Evolutionary conservation across 2,888 invertebrate genomes (phyloP), one percentile per base, ranked within the genome.

Genomic region (Ophion slaviceki): DNA sequence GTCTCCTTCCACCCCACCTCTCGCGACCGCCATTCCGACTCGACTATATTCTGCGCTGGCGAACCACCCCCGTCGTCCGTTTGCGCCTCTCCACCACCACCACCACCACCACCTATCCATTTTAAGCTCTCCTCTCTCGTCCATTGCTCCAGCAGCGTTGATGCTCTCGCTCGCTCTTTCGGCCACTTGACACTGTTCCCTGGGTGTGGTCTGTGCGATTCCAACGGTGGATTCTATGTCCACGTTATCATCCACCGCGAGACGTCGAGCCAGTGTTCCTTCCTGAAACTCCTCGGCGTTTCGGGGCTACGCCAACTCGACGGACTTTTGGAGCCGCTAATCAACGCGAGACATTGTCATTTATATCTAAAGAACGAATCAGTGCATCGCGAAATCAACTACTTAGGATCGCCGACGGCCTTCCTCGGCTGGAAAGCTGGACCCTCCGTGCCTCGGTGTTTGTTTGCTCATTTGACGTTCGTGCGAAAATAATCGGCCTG

Each of bases 161-260:
- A 86, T 78, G 80, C 74, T 71, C 79, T 81, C 64, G 11, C 76
- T 82, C 57, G 24, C 79, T 82, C 80, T 64, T 83, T 66, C 75
- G 80, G 68, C 78, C 84, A 72, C 83, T 82, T 80, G 82, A 81
- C 86, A 82, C 86, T 85, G 71, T 85, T 86, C 84, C 80, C 84
- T 88, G 88, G 88, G 88, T 88, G 88, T 88, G 88, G 88, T 88
- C 87, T 87, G 86, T 77, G 75, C 86, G 74, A 84, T 71, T 71
- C 84, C 61, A 74, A 78, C 79, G 24, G 71, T 80, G 75, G 71
- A 82, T 70, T 77, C 79, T 83, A 76, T 70, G 82, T 83, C 71
- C 67, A 77, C 82, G 72, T 80, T 66, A 66, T 66, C 36, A 71
- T 71, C 20, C 17, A 17, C 28, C 53, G 5, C 53, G 53, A 53